A percentile compares a stretch with the other conserved stretches of the same genome.
Conservation (phyloP, 1,140 invertebrate species). For the Monomorium pharaonis region DNA sequence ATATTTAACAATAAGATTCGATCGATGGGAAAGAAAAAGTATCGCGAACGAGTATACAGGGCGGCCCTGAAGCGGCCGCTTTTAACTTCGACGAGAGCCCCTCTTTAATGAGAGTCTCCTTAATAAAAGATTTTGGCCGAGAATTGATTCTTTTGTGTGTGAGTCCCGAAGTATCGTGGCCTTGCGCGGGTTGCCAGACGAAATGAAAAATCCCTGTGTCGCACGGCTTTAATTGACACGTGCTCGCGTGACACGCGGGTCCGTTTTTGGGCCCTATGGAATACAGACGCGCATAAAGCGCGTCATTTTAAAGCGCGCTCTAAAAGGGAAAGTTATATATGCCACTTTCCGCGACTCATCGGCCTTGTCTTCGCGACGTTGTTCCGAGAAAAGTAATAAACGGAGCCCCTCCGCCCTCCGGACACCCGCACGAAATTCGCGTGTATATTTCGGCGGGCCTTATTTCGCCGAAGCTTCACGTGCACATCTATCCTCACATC, state of each 20-base stretch:
- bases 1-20: background rate
- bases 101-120: constrained; percentile 22
- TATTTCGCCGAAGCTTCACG: background rate
- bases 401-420: constrained; percentile 1
- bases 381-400: constrained; percentile 72
- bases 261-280: background rate
- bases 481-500: background rate
- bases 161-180: background rate
- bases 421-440: constrained; percentile 35
- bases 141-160: constrained; percentile 17
- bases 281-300: background rate
- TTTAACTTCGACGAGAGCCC: constrained; percentile 1
- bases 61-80: constrained; percentile 5
- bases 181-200: constrained; percentile 33
- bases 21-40: background rate
- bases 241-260: background rate
- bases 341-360: constrained; percentile 56
- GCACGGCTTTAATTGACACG: constrained; percentile 63
- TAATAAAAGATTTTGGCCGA: constrained; percentile 17
- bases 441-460: background rate
- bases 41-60: background rate
- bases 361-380: constrained; percentile 47
- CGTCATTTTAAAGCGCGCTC: background rate
- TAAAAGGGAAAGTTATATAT: constrained; percentile 70
- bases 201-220: constrained; percentile 41